phyloP scores from a whole-genome alignment of 2,888 invertebrate species.

The Conomelus anceps region DNA sequence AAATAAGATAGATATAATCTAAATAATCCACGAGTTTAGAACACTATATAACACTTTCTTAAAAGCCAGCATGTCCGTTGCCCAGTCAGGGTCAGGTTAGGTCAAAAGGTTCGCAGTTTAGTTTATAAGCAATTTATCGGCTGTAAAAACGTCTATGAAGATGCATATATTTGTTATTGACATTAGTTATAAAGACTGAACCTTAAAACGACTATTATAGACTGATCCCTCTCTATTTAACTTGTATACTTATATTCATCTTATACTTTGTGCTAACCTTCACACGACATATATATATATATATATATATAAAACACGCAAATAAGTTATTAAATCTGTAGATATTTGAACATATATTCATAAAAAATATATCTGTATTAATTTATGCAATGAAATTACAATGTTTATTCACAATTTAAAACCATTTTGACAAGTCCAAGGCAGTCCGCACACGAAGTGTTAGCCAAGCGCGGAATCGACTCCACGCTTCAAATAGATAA shows the following conservation, averaged over 20 bases:
- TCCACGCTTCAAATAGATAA: too few species aligned
- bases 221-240: not conserved
- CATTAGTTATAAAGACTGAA: not conserved
- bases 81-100: not conserved
- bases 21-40: not conserved
- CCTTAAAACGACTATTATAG: not conserved
- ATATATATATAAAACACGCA: too few species aligned
- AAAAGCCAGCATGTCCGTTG: not conserved
- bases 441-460: too few species aligned
- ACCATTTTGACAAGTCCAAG: too few species aligned
- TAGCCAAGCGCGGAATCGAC: too few species aligned
- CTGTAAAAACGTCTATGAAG: not conserved
- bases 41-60: not conserved
- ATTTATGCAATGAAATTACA: not conserved
- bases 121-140: not conserved
- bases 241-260: too few species aligned
- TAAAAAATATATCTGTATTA: not conserved
- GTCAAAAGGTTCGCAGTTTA: not conserved
- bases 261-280: not conserved
- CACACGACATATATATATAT: not conserved
- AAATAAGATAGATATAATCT: too few species aligned
- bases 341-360: not conserved
- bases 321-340: not conserved
- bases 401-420: too few species aligned
- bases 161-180: not conserved